A percentile compares a stretch with the other conserved stretches of the same genome.
Conservation (phyloP, 2,888 invertebrate genomes). For the Drosophila barbarae region DNA sequence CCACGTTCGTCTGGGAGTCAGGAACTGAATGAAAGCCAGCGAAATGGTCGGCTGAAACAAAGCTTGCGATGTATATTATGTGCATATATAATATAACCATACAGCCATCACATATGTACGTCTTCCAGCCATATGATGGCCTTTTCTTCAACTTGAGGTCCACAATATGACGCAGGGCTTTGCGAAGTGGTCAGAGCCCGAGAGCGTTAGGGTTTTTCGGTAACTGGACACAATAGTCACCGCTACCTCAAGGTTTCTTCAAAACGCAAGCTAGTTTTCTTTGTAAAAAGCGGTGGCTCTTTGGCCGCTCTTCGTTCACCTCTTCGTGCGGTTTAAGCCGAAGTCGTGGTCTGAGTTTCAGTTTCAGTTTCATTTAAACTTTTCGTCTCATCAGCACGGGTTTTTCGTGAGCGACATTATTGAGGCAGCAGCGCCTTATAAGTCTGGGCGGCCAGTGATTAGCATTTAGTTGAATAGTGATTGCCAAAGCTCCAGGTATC, state of each 20-base stretch:
- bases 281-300: constrained; percentile 13
- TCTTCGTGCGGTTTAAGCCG: constrained; percentile 38
- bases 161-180: constrained; percentile 54
- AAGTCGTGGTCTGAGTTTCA: constrained; percentile 45
- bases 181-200: constrained; percentile 1
- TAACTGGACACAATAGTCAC: constrained; percentile 38
- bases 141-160: constrained; percentile 14
- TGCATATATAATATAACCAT: constrained; percentile 7
- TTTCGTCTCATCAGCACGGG: constrained; percentile 33
- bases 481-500: constrained; percentile 70
- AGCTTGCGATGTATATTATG: constrained; percentile 25
- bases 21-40: constrained; percentile 37
- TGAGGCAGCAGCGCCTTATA: constrained; percentile 63
- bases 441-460: constrained; percentile 72
- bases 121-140: constrained; percentile 57
- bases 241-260: constrained; percentile 57
- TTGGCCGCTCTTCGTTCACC: constrained; percentile 17
- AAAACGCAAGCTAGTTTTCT: constrained; percentile 34
- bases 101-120: constrained; percentile 46
- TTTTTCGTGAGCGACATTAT: constrained; percentile 48
- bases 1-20: background rate
- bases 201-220: constrained; percentile 41
- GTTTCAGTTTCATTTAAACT: constrained; percentile 51
- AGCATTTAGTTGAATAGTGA: constrained; percentile 78
- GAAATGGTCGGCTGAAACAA: constrained; percentile 53